Conservation (phyloP, 2,797 vertebrate genomes). For the Lacerta bilineata region DNA sequence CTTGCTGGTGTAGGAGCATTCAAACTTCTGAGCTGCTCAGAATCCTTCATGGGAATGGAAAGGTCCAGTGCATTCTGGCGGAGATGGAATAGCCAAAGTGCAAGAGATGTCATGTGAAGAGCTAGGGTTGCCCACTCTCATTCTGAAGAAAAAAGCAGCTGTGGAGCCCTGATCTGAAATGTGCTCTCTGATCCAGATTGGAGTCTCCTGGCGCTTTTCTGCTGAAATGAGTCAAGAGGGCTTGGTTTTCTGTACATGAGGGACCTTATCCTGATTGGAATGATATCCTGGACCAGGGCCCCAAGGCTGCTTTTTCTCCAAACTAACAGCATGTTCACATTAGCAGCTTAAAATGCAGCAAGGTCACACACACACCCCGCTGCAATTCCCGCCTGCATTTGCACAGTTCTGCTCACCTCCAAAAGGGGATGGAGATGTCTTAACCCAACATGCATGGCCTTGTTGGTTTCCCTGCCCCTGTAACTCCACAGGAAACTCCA, state of each 20-base stretch:
- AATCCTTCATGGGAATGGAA: not conserved
- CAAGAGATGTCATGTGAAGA: not conserved
- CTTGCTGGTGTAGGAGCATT: not conserved
- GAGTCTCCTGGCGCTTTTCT: not conserved
- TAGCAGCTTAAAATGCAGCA: too few relatives aligned
- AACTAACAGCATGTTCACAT: not conserved
- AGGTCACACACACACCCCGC: too few relatives aligned
- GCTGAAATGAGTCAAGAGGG: not conserved
- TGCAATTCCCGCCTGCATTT: too few relatives aligned
- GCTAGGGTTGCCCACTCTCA: not conserved
- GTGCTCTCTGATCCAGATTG: not conserved
- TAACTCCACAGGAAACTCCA: too few relatives aligned
- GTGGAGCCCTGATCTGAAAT: not conserved
- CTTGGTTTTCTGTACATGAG: not conserved
- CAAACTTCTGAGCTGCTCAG: not conserved
- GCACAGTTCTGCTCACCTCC: too few relatives aligned
- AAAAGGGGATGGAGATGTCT: too few relatives aligned
- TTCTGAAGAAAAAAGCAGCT: not conserved
- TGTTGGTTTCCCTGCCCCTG: too few relatives aligned
- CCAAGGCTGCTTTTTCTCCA: not conserved
- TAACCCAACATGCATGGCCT: too few relatives aligned
- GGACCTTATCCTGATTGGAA: not conserved
- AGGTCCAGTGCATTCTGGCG: not conserved
- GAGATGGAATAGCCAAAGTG: not conserved
- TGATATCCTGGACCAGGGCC: not conserved